Conservation (phyloP, 2,888 invertebrate species). For the Sericinus montela region DNA sequence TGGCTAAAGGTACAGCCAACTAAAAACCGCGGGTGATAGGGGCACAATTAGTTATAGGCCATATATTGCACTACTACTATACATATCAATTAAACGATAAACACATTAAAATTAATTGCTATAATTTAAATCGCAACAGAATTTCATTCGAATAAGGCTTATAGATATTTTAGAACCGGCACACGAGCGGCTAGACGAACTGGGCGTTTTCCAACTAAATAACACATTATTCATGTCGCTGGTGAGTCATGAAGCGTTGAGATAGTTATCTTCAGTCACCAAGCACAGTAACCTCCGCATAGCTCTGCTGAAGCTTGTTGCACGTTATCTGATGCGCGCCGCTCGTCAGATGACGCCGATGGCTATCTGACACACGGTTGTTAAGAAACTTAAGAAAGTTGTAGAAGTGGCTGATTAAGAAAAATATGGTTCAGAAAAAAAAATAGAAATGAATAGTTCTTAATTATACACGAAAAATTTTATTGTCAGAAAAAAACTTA, state of each 20-base stretch:
- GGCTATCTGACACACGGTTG: conserved; percentile 19
- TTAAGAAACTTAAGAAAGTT: no score
- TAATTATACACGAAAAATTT: no score
- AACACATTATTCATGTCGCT: conserved; percentile 27
- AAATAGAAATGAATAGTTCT: no score
- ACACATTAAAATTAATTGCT: no score
- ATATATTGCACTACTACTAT: no score
- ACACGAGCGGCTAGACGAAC: background rate
- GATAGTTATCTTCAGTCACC: conserved; percentile 24
- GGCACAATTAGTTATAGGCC: no score
- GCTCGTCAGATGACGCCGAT: conserved; percentile 26
- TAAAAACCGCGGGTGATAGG: no score
- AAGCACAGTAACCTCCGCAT: conserved; percentile 28
- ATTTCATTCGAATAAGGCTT: background rate
- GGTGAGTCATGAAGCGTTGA: conserved; percentile 24
- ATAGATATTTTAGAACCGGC: background rate
- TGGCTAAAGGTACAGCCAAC: no score
- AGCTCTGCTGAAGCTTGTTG: conserved; percentile 23
- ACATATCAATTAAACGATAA: no score
- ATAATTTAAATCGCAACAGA: background rate
- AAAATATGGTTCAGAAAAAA: no score
- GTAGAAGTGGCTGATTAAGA: no score
- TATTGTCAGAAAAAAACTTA: no score
- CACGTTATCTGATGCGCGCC: conserved; percentile 27
- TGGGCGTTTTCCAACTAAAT: conserved; percentile 23